phyloP scores from a whole-genome alignment of 2,888 invertebrate genomes.

The Meghimatium bilineatum region DNA sequence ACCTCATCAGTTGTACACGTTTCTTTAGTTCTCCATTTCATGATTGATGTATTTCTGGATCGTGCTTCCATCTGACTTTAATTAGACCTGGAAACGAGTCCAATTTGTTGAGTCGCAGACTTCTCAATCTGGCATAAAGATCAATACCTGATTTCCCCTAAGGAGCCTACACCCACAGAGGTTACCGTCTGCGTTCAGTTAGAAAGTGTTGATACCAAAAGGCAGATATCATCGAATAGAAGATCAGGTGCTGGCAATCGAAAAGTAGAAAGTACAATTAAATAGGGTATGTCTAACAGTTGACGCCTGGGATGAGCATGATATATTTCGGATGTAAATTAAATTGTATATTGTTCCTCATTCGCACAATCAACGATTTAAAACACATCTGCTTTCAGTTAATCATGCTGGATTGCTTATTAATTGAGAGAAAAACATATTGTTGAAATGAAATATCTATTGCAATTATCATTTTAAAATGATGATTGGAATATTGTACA shows the following conservation, averaged over 20 bases:
- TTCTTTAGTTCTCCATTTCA: background rate
- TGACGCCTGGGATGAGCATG: background rate
- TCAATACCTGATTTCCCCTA: background rate
- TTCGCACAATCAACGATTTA: too few relatives aligned
- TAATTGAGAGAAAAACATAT: background rate
- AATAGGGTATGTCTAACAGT: background rate
- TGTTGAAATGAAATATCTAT: background rate
- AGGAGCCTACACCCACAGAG: background rate
- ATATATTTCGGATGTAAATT: background rate
- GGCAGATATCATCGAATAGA: background rate
- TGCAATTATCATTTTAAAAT: background rate
- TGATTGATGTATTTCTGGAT: background rate
- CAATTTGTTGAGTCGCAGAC: background rate
- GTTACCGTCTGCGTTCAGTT: background rate
- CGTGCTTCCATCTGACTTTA: background rate
- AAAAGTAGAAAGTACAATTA: background rate
- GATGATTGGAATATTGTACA: too few relatives aligned
- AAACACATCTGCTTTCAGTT: background rate
- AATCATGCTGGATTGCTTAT: background rate
- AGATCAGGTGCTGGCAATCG: background rate
- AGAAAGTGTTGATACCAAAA: too few relatives aligned
- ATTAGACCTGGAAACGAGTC: background rate
- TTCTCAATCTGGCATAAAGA: background rate
- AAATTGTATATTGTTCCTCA: background rate
- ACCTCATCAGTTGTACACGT: background rate